A percentile compares a stretch with the other conserved stretches of the same genome.
These are phyloP conservation scores for Cranoglanis bouderius DNA, from an alignment of 2,113 vertebrate species.

Conservation along the genomic window DNA sequence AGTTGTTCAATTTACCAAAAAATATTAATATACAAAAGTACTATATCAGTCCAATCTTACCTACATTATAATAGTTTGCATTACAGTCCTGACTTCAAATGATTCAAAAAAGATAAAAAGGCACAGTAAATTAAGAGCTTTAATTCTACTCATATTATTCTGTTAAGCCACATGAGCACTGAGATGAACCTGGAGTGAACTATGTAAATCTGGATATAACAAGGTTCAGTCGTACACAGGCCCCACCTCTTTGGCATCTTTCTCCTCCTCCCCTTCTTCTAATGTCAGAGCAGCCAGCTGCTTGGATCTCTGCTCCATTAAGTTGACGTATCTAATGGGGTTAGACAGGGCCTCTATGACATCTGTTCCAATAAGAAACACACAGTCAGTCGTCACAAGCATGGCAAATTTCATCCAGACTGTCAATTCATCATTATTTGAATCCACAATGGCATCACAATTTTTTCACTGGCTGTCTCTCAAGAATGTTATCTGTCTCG, in stretches of 20 bases:
- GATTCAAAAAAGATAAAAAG: neutral
- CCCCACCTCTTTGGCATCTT: conserved; percentile 85
- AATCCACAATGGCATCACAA: neutral
- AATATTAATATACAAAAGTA: neutral
- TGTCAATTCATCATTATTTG: conserved; percentile 5
- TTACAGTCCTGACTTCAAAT: neutral
- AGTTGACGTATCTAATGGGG: conserved; percentile 94
- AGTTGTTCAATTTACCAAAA: neutral
- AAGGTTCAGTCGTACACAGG: neutral
- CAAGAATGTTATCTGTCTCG: neutral
- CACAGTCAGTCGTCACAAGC: conserved; percentile 23
- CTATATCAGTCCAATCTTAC: neutral
- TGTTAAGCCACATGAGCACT: neutral
- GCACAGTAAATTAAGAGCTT: neutral
- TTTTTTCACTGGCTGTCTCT: conserved; percentile 6
- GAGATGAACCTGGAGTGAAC: conserved; percentile 4
- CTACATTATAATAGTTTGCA: neutral
- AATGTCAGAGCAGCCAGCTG: conserved; percentile 92
- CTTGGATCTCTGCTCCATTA: conserved; percentile 97
- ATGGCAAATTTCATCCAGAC: conserved; percentile 17
- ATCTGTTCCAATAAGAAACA: conserved; percentile 72
- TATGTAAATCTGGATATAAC: neutral
- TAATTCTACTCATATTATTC: neutral
- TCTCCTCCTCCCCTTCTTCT: conserved; percentile 87
- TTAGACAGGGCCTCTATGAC: conserved; percentile 98